Base-by-base conservation (phyloP, 2,113 vertebrate genomes). In the Petromus typicus region DNA sequence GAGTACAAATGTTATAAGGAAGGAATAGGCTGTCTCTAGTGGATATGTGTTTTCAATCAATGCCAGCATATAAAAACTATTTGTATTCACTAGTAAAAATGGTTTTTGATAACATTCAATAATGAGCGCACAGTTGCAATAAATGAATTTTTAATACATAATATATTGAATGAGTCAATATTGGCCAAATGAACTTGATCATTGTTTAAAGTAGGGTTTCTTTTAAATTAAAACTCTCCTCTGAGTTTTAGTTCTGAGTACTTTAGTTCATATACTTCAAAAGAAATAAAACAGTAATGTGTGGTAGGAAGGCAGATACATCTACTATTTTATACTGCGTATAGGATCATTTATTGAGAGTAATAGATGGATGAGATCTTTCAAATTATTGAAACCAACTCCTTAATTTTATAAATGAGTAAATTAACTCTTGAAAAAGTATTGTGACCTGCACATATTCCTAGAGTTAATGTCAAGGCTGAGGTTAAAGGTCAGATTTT, bases 91-190 rank as follows among this genome's bases (percentile, higher is more conserved):
- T 76, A 71, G 27, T 8, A 59, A 54, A 30, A 5, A 11, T 54
- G 9, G 5, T 23, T 3, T 61, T n/a, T 32, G 37, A 10, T 61
- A 67, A 16, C 40, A 63, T 13, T 9, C 51, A 20, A 23, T 37
- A 83, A 32, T 90, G 34, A 97, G n/a, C 1, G 30, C 89, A 1
- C 40, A 34, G 32, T 83, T 92, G 14, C 9, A 88, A 78, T 78
- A 27, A 64, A 67, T 87, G 63, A 23, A 6, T 54, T 51, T 90
- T 80, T 82, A 3, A 82, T 78, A 73, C 27, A n/a, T 86, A 67
- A 91, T 73, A 83, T 79, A 78, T 48, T 88, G 40, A 61, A 32
- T 66, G 32, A 73, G 18, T 86, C 43, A 94, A 93, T 64, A 90
- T 51, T n/a, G 90, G 5, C 40, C 27, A 20, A 45, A 11, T 54